Percentiles rank a stretch among this genome's conserved stretches.
These are phyloP conservation scores for Aurelia sp. DNA, from an alignment of 30 jellyfish, hydroid and myxozoan species.

Conservation along the genomic window DNA sequence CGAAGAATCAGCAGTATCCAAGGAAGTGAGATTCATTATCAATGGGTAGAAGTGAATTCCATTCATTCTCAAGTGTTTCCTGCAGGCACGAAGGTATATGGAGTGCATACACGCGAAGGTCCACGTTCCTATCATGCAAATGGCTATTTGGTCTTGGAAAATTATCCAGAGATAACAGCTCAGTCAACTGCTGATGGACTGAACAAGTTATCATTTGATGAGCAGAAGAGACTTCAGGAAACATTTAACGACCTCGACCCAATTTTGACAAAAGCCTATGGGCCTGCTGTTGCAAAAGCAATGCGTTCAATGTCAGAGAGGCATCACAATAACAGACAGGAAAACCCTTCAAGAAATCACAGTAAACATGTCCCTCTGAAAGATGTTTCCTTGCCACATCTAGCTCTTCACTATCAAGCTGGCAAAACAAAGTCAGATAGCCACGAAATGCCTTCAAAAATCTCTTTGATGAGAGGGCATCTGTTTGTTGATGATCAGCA, in stretches of 20 bases:
- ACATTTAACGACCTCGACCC: conserved; percentile 39
- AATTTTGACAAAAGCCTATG: conserved; percentile 37
- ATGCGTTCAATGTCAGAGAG: conserved; percentile 43
- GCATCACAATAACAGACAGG: not conserved
- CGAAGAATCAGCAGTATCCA: conserved; percentile 11
- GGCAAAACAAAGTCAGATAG: conserved; percentile 26
- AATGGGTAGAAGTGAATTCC: conserved; percentile 28
- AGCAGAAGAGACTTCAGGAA: conserved; percentile 29
- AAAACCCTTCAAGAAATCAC: not conserved
- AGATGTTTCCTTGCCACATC: conserved; percentile 20
- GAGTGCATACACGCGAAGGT: conserved; percentile 63
- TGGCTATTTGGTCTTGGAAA: conserved; percentile 47
- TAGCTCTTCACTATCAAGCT: conserved; percentile 26
- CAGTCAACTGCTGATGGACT: conserved; percentile 40
- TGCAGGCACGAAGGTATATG: conserved; percentile 50
- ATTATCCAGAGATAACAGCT: conserved; percentile 58
- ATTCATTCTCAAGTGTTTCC: conserved; percentile 37
- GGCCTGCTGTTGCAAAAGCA: conserved; percentile 54
- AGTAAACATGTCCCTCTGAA: conserved; percentile 3
- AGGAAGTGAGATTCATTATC: conserved; percentile 16
- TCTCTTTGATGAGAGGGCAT: conserved; percentile 52
- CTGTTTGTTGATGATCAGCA: conserved; percentile 33
- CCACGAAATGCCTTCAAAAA: conserved; percentile 48
- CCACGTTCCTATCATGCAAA: conserved; percentile 67
- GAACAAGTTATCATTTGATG: conserved; percentile 31